These are phyloP conservation scores for Tenrec ecaudatus DNA, from an alignment of 2,113 vertebrate species.

Conservation along the genomic window DNA sequence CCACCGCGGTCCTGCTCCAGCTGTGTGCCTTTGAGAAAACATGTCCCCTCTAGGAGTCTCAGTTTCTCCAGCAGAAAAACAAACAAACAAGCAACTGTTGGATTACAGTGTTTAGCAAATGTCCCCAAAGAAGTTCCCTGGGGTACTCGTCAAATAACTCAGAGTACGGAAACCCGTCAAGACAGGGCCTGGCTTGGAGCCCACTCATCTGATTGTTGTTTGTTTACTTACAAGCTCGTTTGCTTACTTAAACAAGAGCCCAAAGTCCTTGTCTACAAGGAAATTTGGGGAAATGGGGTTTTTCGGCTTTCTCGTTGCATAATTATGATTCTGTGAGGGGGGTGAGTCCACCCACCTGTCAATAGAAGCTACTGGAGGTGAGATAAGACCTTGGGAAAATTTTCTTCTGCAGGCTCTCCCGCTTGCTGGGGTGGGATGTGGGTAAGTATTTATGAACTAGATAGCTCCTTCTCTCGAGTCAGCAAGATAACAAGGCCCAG, in stretches of 20 bases:
- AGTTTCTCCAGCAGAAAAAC: no score
- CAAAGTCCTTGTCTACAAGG: not conserved
- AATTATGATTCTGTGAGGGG: not conserved
- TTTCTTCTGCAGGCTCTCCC: not conserved
- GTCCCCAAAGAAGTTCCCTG: no score
- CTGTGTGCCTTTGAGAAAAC: no score
- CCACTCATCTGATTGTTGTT: not conserved
- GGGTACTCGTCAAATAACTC: no score
- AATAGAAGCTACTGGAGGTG: not conserved
- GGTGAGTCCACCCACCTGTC: not conserved
- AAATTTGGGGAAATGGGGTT: not conserved
- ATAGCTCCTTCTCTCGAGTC: not conserved
- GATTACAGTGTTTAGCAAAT: no score
- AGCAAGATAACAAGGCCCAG: not conserved
- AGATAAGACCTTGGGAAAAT: not conserved
- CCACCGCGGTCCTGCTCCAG: no score
- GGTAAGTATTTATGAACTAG: not conserved
- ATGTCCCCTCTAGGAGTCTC: no score
- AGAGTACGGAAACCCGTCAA: not conserved
- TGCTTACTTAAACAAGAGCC: not conserved
- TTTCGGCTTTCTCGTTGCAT: not conserved
- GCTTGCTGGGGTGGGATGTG: not conserved
- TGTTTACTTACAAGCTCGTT: constrained; percentile 1
- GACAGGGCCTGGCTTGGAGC: not conserved
- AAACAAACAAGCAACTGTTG: no score